Conservation (phyloP, 1,140 invertebrate species). For the Lepidostoma basale region DNA sequence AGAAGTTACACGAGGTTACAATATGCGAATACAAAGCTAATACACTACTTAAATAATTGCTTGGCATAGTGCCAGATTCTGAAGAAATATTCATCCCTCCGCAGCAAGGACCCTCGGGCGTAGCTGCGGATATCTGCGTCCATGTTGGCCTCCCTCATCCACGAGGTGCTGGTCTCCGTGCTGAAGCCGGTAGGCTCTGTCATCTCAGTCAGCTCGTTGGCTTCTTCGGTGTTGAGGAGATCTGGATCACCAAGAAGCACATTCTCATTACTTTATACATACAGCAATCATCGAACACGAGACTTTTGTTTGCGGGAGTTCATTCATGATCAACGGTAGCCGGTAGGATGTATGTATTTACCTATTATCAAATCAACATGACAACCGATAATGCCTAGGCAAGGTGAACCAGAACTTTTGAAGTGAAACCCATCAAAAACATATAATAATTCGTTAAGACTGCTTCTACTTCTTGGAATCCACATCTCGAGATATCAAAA, state of each 20-base stretch:
- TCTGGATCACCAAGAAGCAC: slow-evolving; percentile 39
- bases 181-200: slow-evolving; percentile 79
- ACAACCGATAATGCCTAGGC: no score
- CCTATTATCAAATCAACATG: no score
- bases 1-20: slow-evolving; percentile 29
- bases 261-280: not conserved
- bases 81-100: slow-evolving; percentile 94
- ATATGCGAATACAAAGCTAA: slow-evolving; percentile 10
- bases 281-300: not conserved
- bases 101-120: slow-evolving; percentile 77
- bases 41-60: slow-evolving; percentile 74
- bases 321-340: no score
- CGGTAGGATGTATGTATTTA: no score
- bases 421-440: no score
- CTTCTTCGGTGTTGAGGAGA: slow-evolving; percentile 58
- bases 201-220: slow-evolving; percentile 56
- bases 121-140: slow-evolving; percentile 91
- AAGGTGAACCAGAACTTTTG: no score
- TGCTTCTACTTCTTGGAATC: no score
- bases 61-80: slow-evolving; percentile 87
- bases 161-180: slow-evolving; percentile 90
- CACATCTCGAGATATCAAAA: no score
- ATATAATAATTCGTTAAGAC: no score
- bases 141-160: slow-evolving; percentile 89
- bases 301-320: no score